phyloP scores from a whole-genome alignment of 2,888 invertebrate genomes.

The Empis stercorea region DNA sequence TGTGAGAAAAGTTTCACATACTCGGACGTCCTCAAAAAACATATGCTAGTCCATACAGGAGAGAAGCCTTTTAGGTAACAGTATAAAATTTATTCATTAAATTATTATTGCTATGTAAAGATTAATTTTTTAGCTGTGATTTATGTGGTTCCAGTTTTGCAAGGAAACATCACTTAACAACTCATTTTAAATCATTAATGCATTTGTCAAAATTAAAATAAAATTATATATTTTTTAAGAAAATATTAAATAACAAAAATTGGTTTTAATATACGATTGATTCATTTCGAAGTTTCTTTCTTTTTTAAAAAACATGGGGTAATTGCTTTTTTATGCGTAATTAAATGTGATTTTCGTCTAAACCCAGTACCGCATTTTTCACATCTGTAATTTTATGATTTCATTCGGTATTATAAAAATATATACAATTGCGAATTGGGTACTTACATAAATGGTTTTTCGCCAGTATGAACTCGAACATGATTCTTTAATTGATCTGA shows the following conservation, averaged over 20 bases:
- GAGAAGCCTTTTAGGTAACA: constrained; percentile 8
- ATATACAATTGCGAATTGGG: too few species aligned
- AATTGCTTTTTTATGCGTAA: constrained; percentile 8
- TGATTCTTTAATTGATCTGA: constrained; percentile 9
- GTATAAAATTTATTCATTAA: not conserved
- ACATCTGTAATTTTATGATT: constrained; percentile 1
- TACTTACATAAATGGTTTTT: not conserved
- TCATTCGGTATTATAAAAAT: too few species aligned
- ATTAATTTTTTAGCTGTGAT: constrained; percentile 7
- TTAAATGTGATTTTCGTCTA: constrained; percentile 11
- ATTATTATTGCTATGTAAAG: not conserved
- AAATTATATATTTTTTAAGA: not conserved
- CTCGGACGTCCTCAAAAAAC: constrained; percentile 9
- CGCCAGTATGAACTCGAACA: constrained; percentile 7
- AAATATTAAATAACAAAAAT: too few species aligned
- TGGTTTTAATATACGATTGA: too few species aligned
- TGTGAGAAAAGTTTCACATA: constrained; percentile 13
- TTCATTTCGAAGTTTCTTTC: not conserved
- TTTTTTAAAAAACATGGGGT: not conserved
- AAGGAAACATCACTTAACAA: constrained; percentile 10
- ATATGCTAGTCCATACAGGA: constrained; percentile 10
- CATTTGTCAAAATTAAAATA: not conserved
- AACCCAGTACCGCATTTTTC: constrained; percentile 11
- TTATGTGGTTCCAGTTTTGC: constrained; percentile 12
- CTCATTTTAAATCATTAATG: constrained; percentile 8